phyloP scores from a whole-genome alignment of 2,888 invertebrate genomes.

The Drosophila neoperkinsi region DNA sequence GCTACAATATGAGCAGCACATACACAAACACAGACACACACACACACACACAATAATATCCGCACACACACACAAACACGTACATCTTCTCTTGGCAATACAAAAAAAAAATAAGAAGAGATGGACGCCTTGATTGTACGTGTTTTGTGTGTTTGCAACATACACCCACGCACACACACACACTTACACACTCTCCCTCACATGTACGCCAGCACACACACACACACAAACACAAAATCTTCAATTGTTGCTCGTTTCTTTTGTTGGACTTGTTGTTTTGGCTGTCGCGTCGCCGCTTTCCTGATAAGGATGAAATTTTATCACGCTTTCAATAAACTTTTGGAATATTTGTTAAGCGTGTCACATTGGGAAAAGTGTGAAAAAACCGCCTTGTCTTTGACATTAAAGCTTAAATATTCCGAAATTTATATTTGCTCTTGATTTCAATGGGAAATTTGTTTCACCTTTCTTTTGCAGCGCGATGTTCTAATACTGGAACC shows the following conservation, averaged over 20 bases:
- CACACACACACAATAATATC: slow-evolving; percentile 6
- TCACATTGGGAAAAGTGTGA: slow-evolving; percentile 23
- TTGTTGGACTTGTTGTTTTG: slow-evolving; percentile 44
- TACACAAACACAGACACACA: slow-evolving; percentile 8
- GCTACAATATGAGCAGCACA: slow-evolving; percentile 26
- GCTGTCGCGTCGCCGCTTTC: slow-evolving; percentile 47
- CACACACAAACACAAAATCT: slow-evolving; percentile 30
- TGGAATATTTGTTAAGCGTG: slow-evolving; percentile 65
- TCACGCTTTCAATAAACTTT: slow-evolving; percentile 83
- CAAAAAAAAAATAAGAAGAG: slow-evolving; percentile 27
- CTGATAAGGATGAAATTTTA: slow-evolving; percentile 80
- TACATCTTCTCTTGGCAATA: slow-evolving; percentile 3
- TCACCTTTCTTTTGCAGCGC: slow-evolving; percentile 88
- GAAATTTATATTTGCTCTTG: not conserved
- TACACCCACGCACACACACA: slow-evolving; percentile 20
- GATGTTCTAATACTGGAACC: slow-evolving; percentile 95
- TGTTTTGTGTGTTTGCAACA: slow-evolving; percentile 48
- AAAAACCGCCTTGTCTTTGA: not conserved
- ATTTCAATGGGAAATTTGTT: not conserved
- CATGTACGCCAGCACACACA: slow-evolving; percentile 10
- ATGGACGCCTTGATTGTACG: slow-evolving; percentile 59
- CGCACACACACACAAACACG: slow-evolving; percentile 1
- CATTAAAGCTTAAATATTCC: slow-evolving; percentile 23
- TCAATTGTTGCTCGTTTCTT: slow-evolving; percentile 68
- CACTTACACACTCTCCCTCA: not conserved